phyloP scores from a whole-genome alignment of 2,888 invertebrate genomes.

The Lasioglossum lativentre region DNA sequence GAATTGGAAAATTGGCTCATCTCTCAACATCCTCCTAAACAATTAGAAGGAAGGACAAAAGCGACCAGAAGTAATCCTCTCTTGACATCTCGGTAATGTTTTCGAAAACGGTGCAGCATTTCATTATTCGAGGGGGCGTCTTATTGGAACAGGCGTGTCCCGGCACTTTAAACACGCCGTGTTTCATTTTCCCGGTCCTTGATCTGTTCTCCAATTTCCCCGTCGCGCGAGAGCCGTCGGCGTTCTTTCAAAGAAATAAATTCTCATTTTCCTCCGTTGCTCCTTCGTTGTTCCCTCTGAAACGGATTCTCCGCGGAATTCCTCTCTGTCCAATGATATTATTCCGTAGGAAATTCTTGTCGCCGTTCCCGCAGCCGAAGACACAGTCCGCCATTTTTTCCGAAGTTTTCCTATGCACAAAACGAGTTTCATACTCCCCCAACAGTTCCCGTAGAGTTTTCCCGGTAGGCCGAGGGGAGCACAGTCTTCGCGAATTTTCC shows the following conservation, averaged over 20 bases:
- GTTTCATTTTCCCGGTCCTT: background rate
- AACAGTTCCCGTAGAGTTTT: background rate
- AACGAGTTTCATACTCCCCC: background rate
- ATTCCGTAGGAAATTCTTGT: background rate
- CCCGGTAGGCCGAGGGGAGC: background rate
- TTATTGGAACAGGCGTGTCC: background rate
- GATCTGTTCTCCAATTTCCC: background rate
- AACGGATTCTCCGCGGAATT: background rate
- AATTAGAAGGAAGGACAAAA: background rate
- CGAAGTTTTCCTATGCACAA: background rate
- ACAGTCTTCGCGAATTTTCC: background rate
- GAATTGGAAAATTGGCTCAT: background rate
- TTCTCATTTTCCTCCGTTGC: background rate
- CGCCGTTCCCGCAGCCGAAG: background rate
- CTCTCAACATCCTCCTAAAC: background rate
- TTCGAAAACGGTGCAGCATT: background rate
- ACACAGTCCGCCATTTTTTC: background rate
- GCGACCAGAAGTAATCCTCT: background rate
- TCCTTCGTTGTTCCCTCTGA: background rate
- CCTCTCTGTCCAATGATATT: background rate
- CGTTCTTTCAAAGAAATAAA: slow-evolving; percentile 7
- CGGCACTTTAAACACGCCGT: background rate
- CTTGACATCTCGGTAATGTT: background rate
- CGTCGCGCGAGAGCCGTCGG: background rate
- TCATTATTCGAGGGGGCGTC: background rate